Base-by-base conservation (phyloP, 2,888 invertebrate genomes). In the Gymnosoma rotundatum region DNA sequence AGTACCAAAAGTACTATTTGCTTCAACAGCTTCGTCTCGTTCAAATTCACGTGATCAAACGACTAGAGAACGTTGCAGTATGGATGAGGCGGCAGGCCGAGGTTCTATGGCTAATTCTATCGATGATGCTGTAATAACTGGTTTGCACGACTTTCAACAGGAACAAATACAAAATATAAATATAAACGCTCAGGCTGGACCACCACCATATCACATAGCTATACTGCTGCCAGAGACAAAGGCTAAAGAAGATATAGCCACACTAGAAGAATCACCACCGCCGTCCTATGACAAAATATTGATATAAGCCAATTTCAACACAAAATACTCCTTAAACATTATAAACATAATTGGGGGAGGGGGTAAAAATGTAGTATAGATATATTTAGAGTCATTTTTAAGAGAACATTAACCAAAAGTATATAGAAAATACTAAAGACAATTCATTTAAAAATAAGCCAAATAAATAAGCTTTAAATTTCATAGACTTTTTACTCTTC, bases 171-270 rank as follows among this genome's bases (percentile, higher is more conserved):
- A 86, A 54, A 78, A 73, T 63, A 83, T 69, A 61, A 87, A 67
- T 67, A 73, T 69, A 74, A 87, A 74, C 85, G 88, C 87, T 2
- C 88, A 88, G 38, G 89, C 91, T 48, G 92, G 92, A 8, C 95
- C 96, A 21, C 96, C 96, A n/a, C 96, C 96, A 12, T 96, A 96
- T 93, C 96, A 96, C 93, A 95, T 96, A 93, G 96, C 96, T 54
- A 95, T 96, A 88, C 93, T 96, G 87, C 94, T 96, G 89, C 95
- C 96, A 75, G 94, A 94, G 67, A 83, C 89, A 61, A 87, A 88
- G 69, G 88, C 87, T 74, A 87, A 87, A 76, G 86, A 87, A 36
- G 84, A 81, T 42, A 78, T 81, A 60, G 72, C 87, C 80, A 87
- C 88, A 73, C 88, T 85, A 89, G 87, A 87, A 88, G 94, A 94